These are phyloP conservation scores for Periophthalmus modestus DNA, from an alignment of 2,113 vertebrate species.

Conservation along the genomic window DNA sequence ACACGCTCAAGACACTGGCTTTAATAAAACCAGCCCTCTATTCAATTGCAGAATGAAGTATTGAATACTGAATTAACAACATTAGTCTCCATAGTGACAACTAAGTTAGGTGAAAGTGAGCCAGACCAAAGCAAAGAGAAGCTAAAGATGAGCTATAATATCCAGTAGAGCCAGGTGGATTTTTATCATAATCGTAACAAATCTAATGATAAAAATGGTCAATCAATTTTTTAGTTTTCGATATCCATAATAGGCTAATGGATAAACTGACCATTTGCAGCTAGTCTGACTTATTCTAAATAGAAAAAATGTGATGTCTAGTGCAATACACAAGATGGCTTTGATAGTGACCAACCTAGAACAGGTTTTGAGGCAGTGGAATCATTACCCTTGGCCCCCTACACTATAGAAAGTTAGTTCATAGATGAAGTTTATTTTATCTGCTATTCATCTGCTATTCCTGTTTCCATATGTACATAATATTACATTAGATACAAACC, in stretches of 20 bases:
- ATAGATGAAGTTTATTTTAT: not conserved
- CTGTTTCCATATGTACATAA: not conserved
- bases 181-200: not conserved
- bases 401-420: not conserved
- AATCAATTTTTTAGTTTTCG: too few species aligned
- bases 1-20: not conserved
- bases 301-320: too few species aligned
- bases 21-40: not conserved
- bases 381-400: not conserved
- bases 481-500: not conserved
- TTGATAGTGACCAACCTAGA: too few species aligned
- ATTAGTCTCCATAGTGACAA: not conserved
- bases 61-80: not conserved
- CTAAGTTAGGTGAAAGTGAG: not conserved
- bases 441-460: not conserved
- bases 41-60: not conserved
- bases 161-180: not conserved
- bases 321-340: too few species aligned
- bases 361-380: not conserved
- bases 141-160: not conserved
- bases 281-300: too few species aligned
- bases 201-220: too few species aligned
- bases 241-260: too few species aligned
- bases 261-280: too few species aligned
- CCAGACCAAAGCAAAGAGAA: not conserved